Evolutionary conservation across 2,113 vertebrate species (phyloP).

Genomic region (Thryonomys swinderianus): DNA sequence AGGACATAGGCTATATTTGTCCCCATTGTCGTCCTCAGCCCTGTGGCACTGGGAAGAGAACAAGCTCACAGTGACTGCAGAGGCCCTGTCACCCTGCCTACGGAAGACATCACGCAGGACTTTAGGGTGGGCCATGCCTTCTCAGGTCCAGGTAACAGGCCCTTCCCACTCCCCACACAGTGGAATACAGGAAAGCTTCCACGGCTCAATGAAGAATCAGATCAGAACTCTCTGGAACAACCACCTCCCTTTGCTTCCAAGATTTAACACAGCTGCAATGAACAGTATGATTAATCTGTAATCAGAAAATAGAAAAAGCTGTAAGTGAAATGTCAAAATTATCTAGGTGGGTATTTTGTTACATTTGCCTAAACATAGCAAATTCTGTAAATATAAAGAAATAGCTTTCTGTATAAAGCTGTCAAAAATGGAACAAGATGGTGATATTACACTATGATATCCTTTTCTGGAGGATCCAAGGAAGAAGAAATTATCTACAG

Average conservation of each 20-base stretch:
- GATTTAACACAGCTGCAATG: background rate
- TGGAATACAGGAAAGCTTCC: background rate
- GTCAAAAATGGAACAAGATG: constrained; percentile 92
- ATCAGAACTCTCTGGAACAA: background rate
- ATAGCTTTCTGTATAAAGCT: constrained; percentile 92
- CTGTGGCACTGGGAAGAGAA: background rate
- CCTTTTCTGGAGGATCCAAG: constrained; percentile 91
- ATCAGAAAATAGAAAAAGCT: background rate
- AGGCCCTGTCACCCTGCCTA: background rate
- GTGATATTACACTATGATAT: constrained; percentile 90
- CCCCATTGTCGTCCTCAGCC: background rate
- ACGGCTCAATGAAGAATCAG: background rate
- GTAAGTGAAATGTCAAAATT: background rate
- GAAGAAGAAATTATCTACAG: constrained; percentile 67
- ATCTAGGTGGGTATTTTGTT: background rate
- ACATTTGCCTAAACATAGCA: background rate
- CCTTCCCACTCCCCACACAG: background rate
- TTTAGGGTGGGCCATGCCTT: background rate
- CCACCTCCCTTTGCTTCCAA: background rate
- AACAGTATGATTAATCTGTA: background rate
- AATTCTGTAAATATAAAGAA: constrained; percentile 85
- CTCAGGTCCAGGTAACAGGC: background rate
- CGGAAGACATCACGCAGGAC: background rate
- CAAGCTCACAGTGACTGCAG: background rate
- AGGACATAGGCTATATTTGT: background rate